Percentiles rank a stretch among this genome's conserved stretches.
Evolutionary conservation across 2,797 vertebrate genomes (phyloP).

Genomic region (Rhincodon typus): DNA sequence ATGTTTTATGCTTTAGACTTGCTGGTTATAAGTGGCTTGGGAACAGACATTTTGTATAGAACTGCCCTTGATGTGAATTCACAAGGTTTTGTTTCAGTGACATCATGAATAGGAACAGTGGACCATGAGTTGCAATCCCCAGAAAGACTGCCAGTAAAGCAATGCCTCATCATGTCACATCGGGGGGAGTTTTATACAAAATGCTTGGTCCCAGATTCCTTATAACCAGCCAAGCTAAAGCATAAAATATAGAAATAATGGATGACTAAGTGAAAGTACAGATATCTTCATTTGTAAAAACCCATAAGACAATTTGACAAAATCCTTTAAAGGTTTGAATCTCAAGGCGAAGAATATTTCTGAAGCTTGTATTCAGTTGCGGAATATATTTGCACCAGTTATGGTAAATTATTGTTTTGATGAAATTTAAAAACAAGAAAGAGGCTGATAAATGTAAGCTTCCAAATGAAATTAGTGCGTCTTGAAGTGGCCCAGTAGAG

Average conservation of each 20-base stretch:
- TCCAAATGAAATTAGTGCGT: background rate
- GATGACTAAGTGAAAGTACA: background rate
- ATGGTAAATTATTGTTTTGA: background rate
- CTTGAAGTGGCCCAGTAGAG: background rate
- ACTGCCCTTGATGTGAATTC: constrained; percentile 21
- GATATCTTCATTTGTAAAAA: background rate
- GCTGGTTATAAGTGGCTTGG: constrained; percentile 26
- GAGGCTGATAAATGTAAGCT: constrained; percentile 15
- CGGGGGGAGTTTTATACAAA: constrained; percentile 15
- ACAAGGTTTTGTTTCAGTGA: constrained; percentile 33
- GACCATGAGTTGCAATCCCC: constrained; percentile 27
- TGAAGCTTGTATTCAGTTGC: background rate
- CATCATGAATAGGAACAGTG: constrained; percentile 31
- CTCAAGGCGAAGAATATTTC: background rate
- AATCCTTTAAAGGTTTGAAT: background rate
- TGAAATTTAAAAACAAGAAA: background rate
- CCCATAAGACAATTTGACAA: background rate
- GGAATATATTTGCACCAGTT: background rate
- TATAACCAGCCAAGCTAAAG: constrained; percentile 17
- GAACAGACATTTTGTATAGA: constrained; percentile 29
- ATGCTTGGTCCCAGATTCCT: constrained; percentile 9
- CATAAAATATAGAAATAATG: background rate
- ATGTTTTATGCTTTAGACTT: constrained; percentile 21
- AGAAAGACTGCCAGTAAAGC: constrained; percentile 23
- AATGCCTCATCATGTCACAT: constrained; percentile 29